Evolutionary conservation across 2,113 vertebrate species (phyloP).

Genomic region (Sitta europaea): DNA sequence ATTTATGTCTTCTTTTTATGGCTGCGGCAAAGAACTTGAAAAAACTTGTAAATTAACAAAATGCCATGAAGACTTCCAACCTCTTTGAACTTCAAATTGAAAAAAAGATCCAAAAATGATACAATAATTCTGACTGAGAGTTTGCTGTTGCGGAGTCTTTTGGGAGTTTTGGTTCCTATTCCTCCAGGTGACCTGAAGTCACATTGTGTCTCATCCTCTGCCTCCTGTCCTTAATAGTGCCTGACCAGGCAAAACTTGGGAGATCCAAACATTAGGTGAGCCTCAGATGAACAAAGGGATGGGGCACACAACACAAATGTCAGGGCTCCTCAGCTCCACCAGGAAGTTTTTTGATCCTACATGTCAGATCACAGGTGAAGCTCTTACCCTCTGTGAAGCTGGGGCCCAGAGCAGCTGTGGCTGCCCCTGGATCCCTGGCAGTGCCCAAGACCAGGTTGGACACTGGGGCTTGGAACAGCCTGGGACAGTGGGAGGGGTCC

Average conservation of each 20-base stretch:
- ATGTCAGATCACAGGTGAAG: background rate
- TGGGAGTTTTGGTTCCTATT: background rate
- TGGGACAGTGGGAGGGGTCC: background rate
- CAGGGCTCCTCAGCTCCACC: background rate
- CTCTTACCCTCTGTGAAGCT: background rate
- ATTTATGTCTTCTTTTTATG: background rate
- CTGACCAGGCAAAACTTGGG: background rate
- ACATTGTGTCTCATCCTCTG: background rate
- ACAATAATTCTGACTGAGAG: background rate
- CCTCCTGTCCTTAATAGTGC: background rate
- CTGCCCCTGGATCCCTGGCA: background rate
- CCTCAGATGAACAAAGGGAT: background rate
- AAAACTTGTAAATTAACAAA: background rate
- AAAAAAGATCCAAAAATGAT: background rate
- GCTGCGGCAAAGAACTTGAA: background rate
- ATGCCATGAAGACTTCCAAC: background rate
- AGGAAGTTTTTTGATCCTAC: background rate
- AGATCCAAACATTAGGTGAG: background rate
- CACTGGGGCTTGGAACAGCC: accelerated
- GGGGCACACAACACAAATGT: background rate
- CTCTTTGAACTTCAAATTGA: background rate
- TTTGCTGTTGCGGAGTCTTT: background rate
- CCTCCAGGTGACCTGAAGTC: background rate
- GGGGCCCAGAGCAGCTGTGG: background rate
- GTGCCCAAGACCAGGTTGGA: background rate